These are phyloP conservation scores for Drosophila ironensis DNA, from an alignment of 1,140 invertebrate genomes.

Conservation along the genomic window DNA sequence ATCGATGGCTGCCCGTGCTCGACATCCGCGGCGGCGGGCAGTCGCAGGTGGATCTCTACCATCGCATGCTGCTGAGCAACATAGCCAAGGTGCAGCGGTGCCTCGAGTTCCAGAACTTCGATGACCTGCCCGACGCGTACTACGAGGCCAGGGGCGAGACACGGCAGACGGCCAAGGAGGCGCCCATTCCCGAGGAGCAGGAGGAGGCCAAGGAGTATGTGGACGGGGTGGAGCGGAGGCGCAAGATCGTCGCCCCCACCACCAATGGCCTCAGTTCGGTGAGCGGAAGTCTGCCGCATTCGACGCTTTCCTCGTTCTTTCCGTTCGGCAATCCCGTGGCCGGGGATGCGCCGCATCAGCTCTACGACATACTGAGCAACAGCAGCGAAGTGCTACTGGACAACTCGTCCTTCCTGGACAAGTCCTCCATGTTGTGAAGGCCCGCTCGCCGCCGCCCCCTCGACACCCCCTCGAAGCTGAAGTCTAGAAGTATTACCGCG, in stretches of 20 bases:
- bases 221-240: conserved; percentile 69
- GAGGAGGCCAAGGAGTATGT: conserved; percentile 52
- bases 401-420: conserved; percentile 77
- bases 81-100: conserved; percentile 83
- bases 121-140: conserved; percentile 72
- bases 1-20: conserved; percentile 91
- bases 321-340: conserved; percentile 82
- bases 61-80: conserved; percentile 84
- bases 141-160: conserved; percentile 51
- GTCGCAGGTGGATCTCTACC: conserved; percentile 86
- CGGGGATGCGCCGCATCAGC: conserved; percentile 73
- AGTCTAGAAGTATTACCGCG: conserved; percentile 68
- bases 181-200: background rate
- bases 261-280: conserved; percentile 46
- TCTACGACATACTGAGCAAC: conserved; percentile 72
- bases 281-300: conserved; percentile 36
- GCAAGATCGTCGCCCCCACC: conserved; percentile 34
- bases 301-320: conserved; percentile 83
- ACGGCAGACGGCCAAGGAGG: conserved; percentile 7
- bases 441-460: background rate
- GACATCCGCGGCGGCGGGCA: conserved; percentile 90
- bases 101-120: conserved; percentile 66
- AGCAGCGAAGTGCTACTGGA: conserved; percentile 71
- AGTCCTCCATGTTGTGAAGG: conserved; percentile 74
- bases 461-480: conserved; percentile 47